A percentile compares a stretch with the other conserved stretches of the same genome.
Conservation (phyloP, 1,140 invertebrate species). For the Cepaea nemoralis region DNA sequence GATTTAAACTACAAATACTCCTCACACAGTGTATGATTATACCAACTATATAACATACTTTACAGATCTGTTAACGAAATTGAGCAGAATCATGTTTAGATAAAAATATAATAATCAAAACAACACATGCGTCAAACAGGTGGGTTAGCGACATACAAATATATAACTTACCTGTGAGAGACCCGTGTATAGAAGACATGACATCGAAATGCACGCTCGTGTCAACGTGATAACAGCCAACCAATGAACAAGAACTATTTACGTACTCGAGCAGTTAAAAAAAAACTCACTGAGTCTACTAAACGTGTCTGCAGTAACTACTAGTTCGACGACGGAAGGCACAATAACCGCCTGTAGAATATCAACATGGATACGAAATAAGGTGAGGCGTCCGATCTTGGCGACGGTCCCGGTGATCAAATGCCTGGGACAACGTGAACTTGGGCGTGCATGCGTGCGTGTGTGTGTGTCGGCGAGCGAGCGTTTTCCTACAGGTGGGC, state of each 20-base stretch:
- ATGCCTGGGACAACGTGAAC: not conserved
- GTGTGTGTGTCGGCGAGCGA: constrained; percentile 8
- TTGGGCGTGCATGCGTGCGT: constrained; percentile 20
- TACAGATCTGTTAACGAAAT: too few relatives aligned
- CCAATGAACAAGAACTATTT: not conserved
- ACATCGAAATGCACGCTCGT: not conserved
- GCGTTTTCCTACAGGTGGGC: not conserved
- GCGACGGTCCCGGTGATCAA: too few relatives aligned
- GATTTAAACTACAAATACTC: too few relatives aligned
- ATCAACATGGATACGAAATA: constrained; percentile 1
- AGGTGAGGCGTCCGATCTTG: not conserved
- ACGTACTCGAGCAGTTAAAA: not conserved
- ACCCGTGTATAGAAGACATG: not conserved
- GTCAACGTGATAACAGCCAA: not conserved
- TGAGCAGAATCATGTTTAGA: too few relatives aligned
- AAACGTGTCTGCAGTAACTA: not conserved
- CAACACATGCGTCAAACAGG: not conserved
- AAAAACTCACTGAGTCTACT: not conserved
- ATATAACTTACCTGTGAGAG: not conserved
- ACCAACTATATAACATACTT: too few relatives aligned
- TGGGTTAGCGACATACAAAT: not conserved
- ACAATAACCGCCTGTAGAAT: not conserved
- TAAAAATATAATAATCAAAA: too few relatives aligned
- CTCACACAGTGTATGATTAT: too few relatives aligned
- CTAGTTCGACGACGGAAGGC: not conserved